Evolutionary conservation across 2,797 vertebrate genomes (phyloP).

Genomic region (Synanceia verrucosa): DNA sequence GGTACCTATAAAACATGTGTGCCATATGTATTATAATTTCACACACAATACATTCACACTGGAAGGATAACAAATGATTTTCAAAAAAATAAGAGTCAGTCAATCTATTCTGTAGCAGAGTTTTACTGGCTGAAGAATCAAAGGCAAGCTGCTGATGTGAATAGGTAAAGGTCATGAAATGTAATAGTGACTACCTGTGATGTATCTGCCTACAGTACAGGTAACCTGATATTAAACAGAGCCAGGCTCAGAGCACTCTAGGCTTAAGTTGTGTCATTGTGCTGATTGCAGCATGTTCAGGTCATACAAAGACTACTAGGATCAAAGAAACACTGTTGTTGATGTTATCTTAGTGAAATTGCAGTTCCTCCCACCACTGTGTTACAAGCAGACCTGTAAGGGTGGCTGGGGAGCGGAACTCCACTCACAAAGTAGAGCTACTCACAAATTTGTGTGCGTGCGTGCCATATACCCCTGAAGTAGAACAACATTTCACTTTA

Average conservation of each 20-base stretch:
- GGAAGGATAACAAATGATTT: not conserved
- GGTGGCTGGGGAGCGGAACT: constrained; percentile 38
- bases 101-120: not conserved
- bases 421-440: constrained; percentile 21
- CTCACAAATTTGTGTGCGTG: constrained; percentile 15
- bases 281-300: constrained; percentile 58
- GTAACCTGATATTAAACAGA: constrained; percentile 59
- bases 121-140: constrained; percentile 16
- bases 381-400: constrained; percentile 41
- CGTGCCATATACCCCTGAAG: constrained; percentile 35
- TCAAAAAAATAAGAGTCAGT: not conserved
- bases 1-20: not conserved
- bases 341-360: constrained; percentile 57
- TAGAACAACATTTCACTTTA: constrained; percentile 63
- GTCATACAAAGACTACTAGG: constrained; percentile 53
- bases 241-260: constrained; percentile 34
- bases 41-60: too few species aligned
- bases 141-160: constrained; percentile 13
- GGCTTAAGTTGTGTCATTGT: constrained; percentile 47
- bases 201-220: constrained; percentile 45
- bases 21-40: not conserved
- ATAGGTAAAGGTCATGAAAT: constrained; percentile 42
- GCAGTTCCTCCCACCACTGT: constrained; percentile 43
- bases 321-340: constrained; percentile 66
- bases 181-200: constrained; percentile 38